Base-by-base conservation (phyloP, 2,888 invertebrate species). In the Hecatera dysodea region DNA sequence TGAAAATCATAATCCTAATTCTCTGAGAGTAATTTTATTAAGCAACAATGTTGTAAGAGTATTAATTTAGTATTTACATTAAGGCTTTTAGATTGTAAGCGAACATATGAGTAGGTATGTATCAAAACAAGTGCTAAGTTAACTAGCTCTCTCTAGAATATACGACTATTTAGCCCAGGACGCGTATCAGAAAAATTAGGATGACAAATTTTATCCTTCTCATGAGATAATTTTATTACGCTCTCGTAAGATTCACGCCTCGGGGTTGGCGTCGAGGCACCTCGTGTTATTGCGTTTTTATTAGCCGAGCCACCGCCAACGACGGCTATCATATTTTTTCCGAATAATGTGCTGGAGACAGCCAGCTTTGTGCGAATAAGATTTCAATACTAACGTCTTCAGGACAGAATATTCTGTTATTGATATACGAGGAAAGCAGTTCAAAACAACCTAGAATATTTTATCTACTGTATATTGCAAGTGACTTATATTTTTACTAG, bases 211-310 rank as follows among this genome's bases (percentile, higher is more conserved):
- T 90, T 90, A 91, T 91, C 90, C 88, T 88, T 84, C 90, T 90
- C 91, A 83, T 88, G 91, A 91, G 91, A 91, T 94, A 95, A 95
- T 94, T 93, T 94, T 94, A 94, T 95, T 94, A 93, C 90, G 82
- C 75, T 83, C 86, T 84, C 88, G 89, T 87, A 88, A 93, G 93
- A 93, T 93, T 93, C 91, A 85, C 88, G 91, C 91, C 91, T 76
- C 87, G 82, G 90, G 92, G 90, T 87, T 84, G 86, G 82, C 82
- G 85, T 80, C 85, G 84, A 87, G 81, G 86, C 88, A 86, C 88
- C 87, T 85, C 90, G 86, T 89, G 90, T 94, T 94, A 94, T 94
- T 94, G 93, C 94, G 88, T 91, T 95, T 95, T 94, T 94, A 94
- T 93, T 93, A 93, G 89, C 86, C 82, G 77, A 84, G 85, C 88